These are phyloP conservation scores for Hemaris fuciformis DNA, from an alignment of 2,888 invertebrate species.

Conservation along the genomic window DNA sequence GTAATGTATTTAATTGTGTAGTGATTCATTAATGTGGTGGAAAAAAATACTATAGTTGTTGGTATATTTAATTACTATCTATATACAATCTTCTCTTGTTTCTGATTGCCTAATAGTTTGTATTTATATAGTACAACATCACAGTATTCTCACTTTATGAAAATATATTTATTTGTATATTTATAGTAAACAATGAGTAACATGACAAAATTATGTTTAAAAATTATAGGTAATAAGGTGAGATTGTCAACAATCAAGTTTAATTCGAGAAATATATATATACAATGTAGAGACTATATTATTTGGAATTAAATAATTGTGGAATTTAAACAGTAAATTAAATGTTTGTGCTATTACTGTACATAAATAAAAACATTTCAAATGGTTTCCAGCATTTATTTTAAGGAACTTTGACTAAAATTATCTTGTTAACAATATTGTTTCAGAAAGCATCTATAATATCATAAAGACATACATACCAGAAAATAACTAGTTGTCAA, in stretches of 20 bases:
- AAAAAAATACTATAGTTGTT: no score
- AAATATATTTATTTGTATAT: not conserved
- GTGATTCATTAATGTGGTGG: not conserved
- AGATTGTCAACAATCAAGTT: not conserved
- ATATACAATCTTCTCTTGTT: not conserved
- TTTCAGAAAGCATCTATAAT: no score
- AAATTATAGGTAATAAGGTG: not conserved
- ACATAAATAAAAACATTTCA: not conserved
- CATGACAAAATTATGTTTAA: not conserved
- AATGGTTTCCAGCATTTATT: not conserved
- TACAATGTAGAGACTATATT: no score
- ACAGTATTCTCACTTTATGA: not conserved
- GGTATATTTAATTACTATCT: not conserved
- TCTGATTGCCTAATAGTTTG: not conserved
- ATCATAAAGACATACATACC: no score
- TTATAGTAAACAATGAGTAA: not conserved
- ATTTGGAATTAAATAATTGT: no score
- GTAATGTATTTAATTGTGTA: not conserved
- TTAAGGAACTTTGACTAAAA: not conserved
- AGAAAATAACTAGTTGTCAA: no score
- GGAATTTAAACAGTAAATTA: not conserved
- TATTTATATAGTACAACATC: not conserved
- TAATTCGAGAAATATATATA: no score
- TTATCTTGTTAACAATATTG: no score
- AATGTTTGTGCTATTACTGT: conserved; percentile 4